A percentile compares a stretch with the other conserved stretches of the same genome.
These are phyloP conservation scores for Harpalus rubripes DNA, from an alignment of 2,888 invertebrate species.

Conservation along the genomic window DNA sequence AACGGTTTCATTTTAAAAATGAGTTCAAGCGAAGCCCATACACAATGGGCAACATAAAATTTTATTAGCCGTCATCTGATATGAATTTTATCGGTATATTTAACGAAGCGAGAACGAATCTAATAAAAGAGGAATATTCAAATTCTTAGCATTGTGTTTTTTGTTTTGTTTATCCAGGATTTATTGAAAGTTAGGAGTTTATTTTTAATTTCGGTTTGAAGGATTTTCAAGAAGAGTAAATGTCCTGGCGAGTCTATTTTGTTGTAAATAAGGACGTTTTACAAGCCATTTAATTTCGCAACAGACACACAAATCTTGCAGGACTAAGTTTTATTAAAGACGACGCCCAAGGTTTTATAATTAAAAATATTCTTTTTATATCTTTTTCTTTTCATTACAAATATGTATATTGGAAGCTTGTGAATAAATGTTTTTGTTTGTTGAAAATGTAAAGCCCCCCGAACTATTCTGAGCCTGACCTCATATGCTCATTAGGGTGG, in stretches of 20 bases:
- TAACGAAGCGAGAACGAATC: conserved; percentile 61
- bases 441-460: too few relatives aligned
- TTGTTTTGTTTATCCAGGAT: conserved; percentile 42
- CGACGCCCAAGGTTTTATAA: background rate
- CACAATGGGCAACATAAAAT: conserved; percentile 65
- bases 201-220: conserved; percentile 26
- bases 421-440: too few relatives aligned
- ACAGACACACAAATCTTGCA: conserved; percentile 41
- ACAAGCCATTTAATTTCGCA: conserved; percentile 54
- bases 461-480: too few relatives aligned
- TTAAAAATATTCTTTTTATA: background rate
- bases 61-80: conserved; percentile 63
- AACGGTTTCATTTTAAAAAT: conserved; percentile 65
- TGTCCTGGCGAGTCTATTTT: background rate
- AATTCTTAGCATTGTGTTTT: conserved; percentile 46
- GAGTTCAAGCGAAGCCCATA: conserved; percentile 52
- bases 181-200: conserved; percentile 37
- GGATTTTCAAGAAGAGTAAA: conserved; percentile 22
- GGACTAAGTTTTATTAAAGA: background rate
- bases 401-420: background rate
- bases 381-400: background rate
- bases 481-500: too few relatives aligned
- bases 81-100: conserved; percentile 63
- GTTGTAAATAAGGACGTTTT: conserved; percentile 55
- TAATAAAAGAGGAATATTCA: conserved; percentile 53